A percentile compares a stretch with the other conserved stretches of the same genome.
Evolutionary conservation across 1,140 invertebrate species (phyloP).

Genomic region (Augochlora pura): DNA sequence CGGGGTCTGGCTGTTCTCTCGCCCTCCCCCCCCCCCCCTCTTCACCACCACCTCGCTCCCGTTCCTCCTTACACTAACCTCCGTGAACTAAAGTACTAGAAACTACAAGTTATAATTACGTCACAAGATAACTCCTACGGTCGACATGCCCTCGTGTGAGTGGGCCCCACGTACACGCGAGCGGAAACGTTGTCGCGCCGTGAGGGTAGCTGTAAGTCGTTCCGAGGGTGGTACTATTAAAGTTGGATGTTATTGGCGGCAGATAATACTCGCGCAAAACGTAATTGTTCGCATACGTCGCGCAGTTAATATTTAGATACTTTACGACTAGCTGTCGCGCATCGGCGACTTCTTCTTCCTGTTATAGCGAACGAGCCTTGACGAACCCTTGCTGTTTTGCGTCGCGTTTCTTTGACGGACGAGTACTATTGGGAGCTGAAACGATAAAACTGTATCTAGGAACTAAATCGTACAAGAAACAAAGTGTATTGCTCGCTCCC

Average conservation of each 20-base stretch:
- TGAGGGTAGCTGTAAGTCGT: slow-evolving; percentile 17
- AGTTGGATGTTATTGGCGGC: slow-evolving; percentile 46
- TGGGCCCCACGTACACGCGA: slow-evolving; percentile 11
- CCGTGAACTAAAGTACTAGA: slow-evolving; percentile 51
- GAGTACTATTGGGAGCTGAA: no score
- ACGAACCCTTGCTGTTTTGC: no score
- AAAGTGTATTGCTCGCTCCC: no score
- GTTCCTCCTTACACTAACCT: slow-evolving; percentile 31
- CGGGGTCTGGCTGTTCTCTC: neutral
- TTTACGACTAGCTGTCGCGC: neutral
- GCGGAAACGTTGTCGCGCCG: slow-evolving; percentile 2
- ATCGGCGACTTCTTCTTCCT: neutral
- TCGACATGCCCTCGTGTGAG: slow-evolving; percentile 45
- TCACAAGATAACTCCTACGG: slow-evolving; percentile 48
- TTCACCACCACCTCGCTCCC: neutral
- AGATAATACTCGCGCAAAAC: slow-evolving; percentile 26
- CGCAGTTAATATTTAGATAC: slow-evolving; percentile 16
- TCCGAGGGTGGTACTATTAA: slow-evolving; percentile 11
- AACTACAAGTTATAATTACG: slow-evolving; percentile 61
- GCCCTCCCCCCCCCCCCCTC: no score
- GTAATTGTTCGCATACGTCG: slow-evolving; percentile 13
- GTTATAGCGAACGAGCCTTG: no score
- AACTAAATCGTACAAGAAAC: no score
- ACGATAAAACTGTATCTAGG: no score
- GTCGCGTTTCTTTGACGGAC: no score